These are phyloP conservation scores for Antennarius maculatus DNA, from an alignment of 2,797 vertebrate species.

Conservation along the genomic window DNA sequence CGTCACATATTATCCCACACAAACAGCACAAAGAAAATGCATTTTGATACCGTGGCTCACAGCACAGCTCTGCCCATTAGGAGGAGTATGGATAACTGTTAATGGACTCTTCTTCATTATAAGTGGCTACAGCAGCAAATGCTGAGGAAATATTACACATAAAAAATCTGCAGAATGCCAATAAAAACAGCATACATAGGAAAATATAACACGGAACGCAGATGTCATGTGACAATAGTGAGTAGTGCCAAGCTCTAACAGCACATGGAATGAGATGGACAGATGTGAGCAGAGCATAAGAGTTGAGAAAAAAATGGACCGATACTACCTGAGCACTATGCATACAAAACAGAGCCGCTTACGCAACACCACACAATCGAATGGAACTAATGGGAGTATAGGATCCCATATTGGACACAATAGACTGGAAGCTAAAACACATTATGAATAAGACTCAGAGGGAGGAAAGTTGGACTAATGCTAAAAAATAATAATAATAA, in stretches of 20 bases:
- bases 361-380: slow-evolving; percentile 33
- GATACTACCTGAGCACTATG: slow-evolving; percentile 9
- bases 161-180: slow-evolving; percentile 11
- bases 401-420: slow-evolving; percentile 32
- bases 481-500: slow-evolving; percentile 6
- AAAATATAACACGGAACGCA: slow-evolving; percentile 10
- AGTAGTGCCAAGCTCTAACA: slow-evolving; percentile 29
- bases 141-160: slow-evolving; percentile 33
- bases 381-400: slow-evolving; percentile 42
- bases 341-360: slow-evolving; percentile 19
- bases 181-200: slow-evolving; percentile 24
- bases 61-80: slow-evolving; percentile 52
- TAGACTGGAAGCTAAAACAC: slow-evolving; percentile 12
- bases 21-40: slow-evolving; percentile 56
- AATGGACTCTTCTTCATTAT: slow-evolving; percentile 60
- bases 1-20: slow-evolving; percentile 61
- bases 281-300: slow-evolving; percentile 17
- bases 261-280: slow-evolving; percentile 6
- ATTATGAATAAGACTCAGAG: slow-evolving; percentile 24
- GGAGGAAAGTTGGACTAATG: slow-evolving; percentile 16
- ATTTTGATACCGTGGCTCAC: slow-evolving; percentile 52
- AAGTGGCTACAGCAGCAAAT: slow-evolving; percentile 43
- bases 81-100: slow-evolving; percentile 41
- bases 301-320: slow-evolving; percentile 18
- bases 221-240: slow-evolving; percentile 35